These are phyloP conservation scores for Regulus satrapa DNA, from an alignment of 2,113 vertebrate genomes.

Conservation along the genomic window DNA sequence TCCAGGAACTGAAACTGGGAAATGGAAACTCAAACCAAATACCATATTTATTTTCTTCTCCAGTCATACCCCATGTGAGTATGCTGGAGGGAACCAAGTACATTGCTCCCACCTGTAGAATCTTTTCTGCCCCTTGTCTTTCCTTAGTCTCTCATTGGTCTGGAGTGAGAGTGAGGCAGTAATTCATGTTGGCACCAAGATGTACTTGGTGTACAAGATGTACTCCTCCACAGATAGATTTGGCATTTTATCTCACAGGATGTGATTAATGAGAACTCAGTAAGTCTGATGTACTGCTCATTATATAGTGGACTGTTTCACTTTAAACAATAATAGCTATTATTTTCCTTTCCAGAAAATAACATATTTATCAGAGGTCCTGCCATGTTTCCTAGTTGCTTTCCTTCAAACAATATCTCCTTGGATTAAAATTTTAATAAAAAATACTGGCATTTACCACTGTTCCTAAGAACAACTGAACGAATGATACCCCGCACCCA, in stretches of 20 bases:
- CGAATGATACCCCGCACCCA: not conserved
- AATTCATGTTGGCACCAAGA: not conserved
- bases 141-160: not conserved
- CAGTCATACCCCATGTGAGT: slow-evolving; percentile 96
- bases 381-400: not conserved
- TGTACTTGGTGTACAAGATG: not conserved
- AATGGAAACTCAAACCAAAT: slow-evolving; percentile 80
- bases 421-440: not conserved
- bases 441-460: not conserved
- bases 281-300: not conserved
- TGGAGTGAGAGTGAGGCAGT: not conserved
- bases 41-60: slow-evolving; percentile 87
- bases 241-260: not conserved
- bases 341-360: not conserved
- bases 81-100: not conserved
- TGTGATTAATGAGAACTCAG: not conserved
- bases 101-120: not conserved
- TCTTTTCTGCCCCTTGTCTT: not conserved
- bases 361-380: not conserved
- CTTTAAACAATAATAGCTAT: not conserved
- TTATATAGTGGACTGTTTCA: not conserved
- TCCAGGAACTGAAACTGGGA: slow-evolving; percentile 70
- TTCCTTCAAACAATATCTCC: not conserved
- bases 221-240: not conserved
- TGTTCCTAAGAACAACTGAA: not conserved